Percentiles rank a stretch among this genome's conserved stretches.
Evolutionary conservation across 2,888 invertebrate species (phyloP).

Genomic region (Phasia obesa): DNA sequence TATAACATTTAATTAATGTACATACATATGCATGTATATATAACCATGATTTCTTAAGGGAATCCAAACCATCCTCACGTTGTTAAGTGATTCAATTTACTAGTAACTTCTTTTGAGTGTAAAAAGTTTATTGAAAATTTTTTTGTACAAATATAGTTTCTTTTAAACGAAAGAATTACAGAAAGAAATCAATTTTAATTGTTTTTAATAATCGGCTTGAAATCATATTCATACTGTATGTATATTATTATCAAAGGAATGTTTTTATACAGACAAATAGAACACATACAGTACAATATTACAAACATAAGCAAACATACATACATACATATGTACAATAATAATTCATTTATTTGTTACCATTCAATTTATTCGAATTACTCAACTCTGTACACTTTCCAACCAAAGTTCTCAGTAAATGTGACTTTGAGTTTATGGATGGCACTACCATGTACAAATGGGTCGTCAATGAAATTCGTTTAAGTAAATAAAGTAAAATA

Average conservation of each 20-base stretch:
- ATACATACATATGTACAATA: not conserved
- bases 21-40: too few relatives aligned
- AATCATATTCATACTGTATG: constrained; percentile 39
- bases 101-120: constrained; percentile 15
- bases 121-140: not conserved
- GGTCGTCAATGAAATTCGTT: constrained; percentile 82
- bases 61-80: too few relatives aligned
- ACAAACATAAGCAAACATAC: not conserved
- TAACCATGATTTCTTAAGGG: too few relatives aligned
- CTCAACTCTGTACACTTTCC: constrained; percentile 58
- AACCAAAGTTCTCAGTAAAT: constrained; percentile 59
- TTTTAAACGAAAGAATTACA: constrained; percentile 23
- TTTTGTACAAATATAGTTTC: constrained; percentile 2
- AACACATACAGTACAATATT: not conserved
- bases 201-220: constrained; percentile 67
- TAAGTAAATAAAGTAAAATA: constrained; percentile 74
- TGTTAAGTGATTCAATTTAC: not conserved
- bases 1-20: too few relatives aligned
- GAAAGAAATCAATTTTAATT: constrained; percentile 71
- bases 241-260: constrained; percentile 4
- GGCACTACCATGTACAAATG: constrained; percentile 74
- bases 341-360: constrained; percentile 67
- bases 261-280: not conserved
- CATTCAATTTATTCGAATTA: constrained; percentile 64
- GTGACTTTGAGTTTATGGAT: constrained; percentile 68